Conservation (phyloP, 2,113 vertebrate species). For the Boleophthalmus pectinirostris region DNA sequence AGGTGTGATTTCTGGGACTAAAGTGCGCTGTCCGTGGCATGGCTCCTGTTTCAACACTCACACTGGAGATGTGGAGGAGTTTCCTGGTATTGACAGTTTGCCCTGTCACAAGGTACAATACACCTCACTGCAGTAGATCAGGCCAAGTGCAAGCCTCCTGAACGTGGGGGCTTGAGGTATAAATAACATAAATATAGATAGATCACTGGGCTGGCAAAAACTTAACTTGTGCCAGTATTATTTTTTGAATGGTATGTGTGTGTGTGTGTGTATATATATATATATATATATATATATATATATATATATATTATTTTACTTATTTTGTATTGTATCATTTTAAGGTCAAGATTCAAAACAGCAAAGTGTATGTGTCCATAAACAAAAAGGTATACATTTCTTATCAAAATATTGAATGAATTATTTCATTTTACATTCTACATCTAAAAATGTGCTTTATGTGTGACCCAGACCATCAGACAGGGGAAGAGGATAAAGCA, state of each 20-base stretch:
- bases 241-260: too few species aligned
- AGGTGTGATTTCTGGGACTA: slow-evolving; percentile 78
- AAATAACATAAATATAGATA: not conserved
- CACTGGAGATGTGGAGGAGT: slow-evolving; percentile 87
- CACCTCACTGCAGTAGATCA: not conserved
- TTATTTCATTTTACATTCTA: not conserved
- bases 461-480: slow-evolving; percentile 69
- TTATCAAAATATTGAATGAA: not conserved
- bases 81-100: slow-evolving; percentile 81
- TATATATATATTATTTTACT: not conserved
- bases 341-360: slow-evolving; percentile 81
- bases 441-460: slow-evolving; percentile 12
- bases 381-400: slow-evolving; percentile 74
- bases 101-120: slow-evolving; percentile 69
- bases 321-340: slow-evolving; percentile 17
- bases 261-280: too few species aligned
- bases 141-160: not conserved
- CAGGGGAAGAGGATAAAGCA: slow-evolving; percentile 70
- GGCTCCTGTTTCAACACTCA: slow-evolving; percentile 82
- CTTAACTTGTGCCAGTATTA: too few species aligned
- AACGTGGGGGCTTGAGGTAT: not conserved
- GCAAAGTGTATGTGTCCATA: slow-evolving; percentile 78
- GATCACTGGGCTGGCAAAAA: not conserved
- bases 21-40: slow-evolving; percentile 85
- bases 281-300: too few species aligned